phyloP scores from a whole-genome alignment of 2,888 invertebrate species.

The Cactoblastis cactorum region DNA sequence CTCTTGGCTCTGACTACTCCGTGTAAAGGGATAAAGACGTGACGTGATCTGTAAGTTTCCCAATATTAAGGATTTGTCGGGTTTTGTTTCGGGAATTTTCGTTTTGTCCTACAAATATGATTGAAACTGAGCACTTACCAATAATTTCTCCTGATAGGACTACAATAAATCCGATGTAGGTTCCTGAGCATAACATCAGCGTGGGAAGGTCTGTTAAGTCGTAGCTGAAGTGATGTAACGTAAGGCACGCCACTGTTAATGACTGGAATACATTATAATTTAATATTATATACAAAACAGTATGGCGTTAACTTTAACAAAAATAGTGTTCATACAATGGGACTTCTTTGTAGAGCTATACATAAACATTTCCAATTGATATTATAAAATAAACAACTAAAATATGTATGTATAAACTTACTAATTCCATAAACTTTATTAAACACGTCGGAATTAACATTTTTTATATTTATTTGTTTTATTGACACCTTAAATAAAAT shows the following conservation, averaged over 20 bases:
- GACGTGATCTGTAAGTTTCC: neutral
- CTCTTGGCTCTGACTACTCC: no score
- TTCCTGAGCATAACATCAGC: constrained; percentile 68
- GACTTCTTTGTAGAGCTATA: no score
- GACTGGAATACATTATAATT: constrained; percentile 36
- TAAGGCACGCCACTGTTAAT: constrained; percentile 57
- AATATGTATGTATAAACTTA: constrained; percentile 32
- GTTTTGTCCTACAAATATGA: no score
- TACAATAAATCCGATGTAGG: constrained; percentile 63
- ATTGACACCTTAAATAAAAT: constrained; percentile 27
- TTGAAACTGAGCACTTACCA: constrained; percentile 44
- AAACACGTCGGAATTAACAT: constrained; percentile 72
- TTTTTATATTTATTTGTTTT: constrained; percentile 27
- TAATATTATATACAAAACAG: neutral
- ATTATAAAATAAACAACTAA: neutral
- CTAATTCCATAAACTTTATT: constrained; percentile 67
- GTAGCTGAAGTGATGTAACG: constrained; percentile 65
- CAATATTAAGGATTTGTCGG: no score
- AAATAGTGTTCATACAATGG: no score
- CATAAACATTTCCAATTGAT: no score
- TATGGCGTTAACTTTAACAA: no score
- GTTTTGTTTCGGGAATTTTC: no score
- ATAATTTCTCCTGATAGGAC: constrained; percentile 69
- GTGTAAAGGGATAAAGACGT: no score
- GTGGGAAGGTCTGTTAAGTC: constrained; percentile 66